These are phyloP conservation scores for Portevinia maculata DNA, from an alignment of 2,888 invertebrate genomes.

Conservation along the genomic window DNA sequence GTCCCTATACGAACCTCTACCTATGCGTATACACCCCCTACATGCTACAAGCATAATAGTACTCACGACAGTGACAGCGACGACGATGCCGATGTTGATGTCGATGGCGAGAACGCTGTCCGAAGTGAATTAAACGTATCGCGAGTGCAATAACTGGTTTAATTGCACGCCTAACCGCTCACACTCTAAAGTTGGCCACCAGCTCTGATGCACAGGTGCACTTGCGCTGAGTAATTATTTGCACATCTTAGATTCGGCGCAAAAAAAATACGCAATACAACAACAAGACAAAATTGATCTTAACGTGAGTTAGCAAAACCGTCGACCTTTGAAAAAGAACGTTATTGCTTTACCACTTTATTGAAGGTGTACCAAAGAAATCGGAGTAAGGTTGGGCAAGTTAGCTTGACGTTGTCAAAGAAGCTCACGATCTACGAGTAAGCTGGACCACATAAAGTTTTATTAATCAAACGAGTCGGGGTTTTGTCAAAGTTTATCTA, in stretches of 20 bases:
- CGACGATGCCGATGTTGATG: conserved; percentile 5
- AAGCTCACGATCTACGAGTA: conserved; percentile 6
- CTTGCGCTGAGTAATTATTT: conserved; percentile 42
- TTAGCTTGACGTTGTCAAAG: conserved; percentile 6
- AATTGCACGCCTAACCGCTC: conserved; percentile 46
- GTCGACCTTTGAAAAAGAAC: conserved; percentile 49
- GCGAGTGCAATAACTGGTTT: conserved; percentile 72
- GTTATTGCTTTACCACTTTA: conserved; percentile 12
- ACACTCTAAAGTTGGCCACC: not conserved
- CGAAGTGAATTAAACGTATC: conserved; percentile 51
- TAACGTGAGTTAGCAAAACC: conserved; percentile 26
- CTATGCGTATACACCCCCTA: conserved; percentile 70
- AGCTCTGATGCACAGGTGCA: conserved; percentile 60
- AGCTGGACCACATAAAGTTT: conserved; percentile 8
- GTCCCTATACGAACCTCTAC: conserved; percentile 38
- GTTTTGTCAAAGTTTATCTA: not conserved
- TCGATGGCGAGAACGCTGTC: conserved; percentile 47
- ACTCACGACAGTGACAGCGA: conserved; percentile 34
- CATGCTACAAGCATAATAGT: conserved; percentile 25
- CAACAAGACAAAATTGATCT: conserved; percentile 7
- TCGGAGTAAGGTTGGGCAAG: not conserved
- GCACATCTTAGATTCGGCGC: conserved; percentile 21
- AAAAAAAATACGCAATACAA: conserved; percentile 9
- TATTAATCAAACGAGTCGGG: not conserved
- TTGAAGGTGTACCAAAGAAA: conserved; percentile 18